Conservation (phyloP, 2,888 invertebrate genomes). For the Adelphocoris suturalis region DNA sequence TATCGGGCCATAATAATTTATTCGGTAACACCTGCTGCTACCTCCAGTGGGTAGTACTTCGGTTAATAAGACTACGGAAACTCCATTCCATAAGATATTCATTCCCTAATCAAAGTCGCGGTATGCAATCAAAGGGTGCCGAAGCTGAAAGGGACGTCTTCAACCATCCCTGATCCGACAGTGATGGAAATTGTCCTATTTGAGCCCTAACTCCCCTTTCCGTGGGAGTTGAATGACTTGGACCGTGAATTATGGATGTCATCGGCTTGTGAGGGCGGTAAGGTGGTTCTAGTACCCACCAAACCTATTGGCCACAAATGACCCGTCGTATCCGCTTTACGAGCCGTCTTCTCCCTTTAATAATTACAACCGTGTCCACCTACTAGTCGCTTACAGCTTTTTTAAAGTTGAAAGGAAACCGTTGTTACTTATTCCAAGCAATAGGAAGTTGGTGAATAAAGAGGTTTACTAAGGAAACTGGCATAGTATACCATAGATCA, state of each 20-base stretch:
- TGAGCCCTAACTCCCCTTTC: neutral
- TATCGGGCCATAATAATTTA: too few relatives aligned
- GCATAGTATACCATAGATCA: too few relatives aligned
- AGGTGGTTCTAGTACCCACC: neutral
- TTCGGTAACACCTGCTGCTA: too few relatives aligned
- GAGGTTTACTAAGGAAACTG: too few relatives aligned
- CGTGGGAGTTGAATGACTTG: neutral
- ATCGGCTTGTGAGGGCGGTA: too few relatives aligned
- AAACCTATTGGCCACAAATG: neutral
- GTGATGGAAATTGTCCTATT: conserved; percentile 1
- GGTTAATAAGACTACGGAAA: neutral
- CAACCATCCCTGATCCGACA: neutral
- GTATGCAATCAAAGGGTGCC: neutral
- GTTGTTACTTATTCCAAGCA: too few relatives aligned
- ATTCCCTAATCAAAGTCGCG: neutral
- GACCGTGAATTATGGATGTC: neutral
- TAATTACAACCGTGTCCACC: neutral
- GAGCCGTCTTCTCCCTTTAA: neutral
- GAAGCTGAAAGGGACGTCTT: neutral
- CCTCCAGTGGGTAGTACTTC: too few relatives aligned
- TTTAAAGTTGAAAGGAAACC: too few relatives aligned
- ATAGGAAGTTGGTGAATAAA: too few relatives aligned
- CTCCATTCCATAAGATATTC: neutral
- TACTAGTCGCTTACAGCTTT: too few relatives aligned
- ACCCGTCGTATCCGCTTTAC: neutral